phyloP scores from a whole-genome alignment of 1,140 invertebrate species.

The Bombus confusus region DNA sequence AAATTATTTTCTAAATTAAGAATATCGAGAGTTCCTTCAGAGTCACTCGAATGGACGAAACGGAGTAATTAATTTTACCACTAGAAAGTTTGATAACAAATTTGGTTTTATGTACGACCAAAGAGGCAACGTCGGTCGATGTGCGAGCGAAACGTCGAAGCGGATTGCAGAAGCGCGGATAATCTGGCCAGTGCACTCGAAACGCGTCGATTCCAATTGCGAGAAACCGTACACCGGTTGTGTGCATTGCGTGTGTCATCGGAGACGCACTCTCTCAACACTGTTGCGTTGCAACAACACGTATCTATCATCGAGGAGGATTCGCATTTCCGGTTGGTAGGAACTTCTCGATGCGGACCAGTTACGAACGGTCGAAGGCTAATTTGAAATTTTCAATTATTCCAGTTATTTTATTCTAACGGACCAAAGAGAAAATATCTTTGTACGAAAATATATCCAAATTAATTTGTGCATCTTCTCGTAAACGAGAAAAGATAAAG shows the following conservation, averaged over 20 bases:
- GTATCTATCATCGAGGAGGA: not conserved
- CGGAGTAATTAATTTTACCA: not conserved
- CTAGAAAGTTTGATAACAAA: not conserved
- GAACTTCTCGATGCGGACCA: not conserved
- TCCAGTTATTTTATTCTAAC: not conserved
- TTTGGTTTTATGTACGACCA: not conserved
- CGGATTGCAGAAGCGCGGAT: slow-evolving; percentile 45
- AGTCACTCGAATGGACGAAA: too few relatives aligned
- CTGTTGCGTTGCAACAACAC: slow-evolving; percentile 54
- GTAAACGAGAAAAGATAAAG: not conserved
- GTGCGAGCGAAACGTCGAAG: slow-evolving; percentile 11
- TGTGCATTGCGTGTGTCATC: slow-evolving; percentile 54
- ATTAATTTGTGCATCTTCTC: not conserved
- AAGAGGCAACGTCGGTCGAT: not conserved
- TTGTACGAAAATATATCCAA: not conserved
- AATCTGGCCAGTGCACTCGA: slow-evolving; percentile 54
- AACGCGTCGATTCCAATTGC: slow-evolving; percentile 65
- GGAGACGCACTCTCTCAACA: slow-evolving; percentile 57
- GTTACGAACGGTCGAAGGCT: not conserved
- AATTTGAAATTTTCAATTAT: not conserved
- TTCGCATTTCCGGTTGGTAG: slow-evolving; percentile 11
- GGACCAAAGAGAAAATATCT: not conserved
- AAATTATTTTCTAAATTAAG: not conserved
- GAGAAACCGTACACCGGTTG: slow-evolving; percentile 62
- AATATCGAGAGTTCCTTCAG: too few relatives aligned